Conservation (phyloP, 2,888 invertebrate species). For the Pantelozetes paolii region DNA sequence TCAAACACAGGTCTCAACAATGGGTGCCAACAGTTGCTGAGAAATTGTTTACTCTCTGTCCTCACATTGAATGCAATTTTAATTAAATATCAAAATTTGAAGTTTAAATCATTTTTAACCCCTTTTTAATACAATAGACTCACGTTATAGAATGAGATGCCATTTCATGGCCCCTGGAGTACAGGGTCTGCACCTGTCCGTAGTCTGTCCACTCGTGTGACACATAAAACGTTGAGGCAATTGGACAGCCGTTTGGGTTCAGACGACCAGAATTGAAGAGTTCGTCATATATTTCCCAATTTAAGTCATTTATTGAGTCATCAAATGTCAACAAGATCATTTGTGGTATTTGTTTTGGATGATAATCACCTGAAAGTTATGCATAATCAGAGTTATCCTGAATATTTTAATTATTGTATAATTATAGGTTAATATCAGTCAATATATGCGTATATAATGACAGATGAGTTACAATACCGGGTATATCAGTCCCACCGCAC, state of each 20-base stretch:
- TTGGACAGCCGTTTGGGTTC: constrained; percentile 58
- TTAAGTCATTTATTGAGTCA: constrained; percentile 89
- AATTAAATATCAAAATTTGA: too few species aligned
- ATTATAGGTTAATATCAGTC: too few species aligned
- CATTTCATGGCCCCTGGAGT: constrained; percentile 91
- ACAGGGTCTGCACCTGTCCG: constrained; percentile 92
- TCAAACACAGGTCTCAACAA: too few species aligned
- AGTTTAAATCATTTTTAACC: too few species aligned
- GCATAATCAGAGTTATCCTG: neutral
- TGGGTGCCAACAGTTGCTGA: too few species aligned
- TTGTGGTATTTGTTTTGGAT: constrained; percentile 73
- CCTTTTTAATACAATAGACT: too few species aligned
- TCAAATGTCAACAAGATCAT: constrained; percentile 88
- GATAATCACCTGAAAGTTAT: neutral
- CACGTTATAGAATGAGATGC: constrained; percentile 84
- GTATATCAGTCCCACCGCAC: constrained; percentile 85
- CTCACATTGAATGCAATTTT: too few species aligned
- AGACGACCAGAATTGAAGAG: constrained; percentile 48
- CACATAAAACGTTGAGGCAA: constrained; percentile 85
- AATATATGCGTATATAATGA: too few species aligned
- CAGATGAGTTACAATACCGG: too few species aligned
- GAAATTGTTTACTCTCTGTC: too few species aligned
- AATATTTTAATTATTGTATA: too few species aligned
- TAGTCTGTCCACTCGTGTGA: constrained; percentile 99
- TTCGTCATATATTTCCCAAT: constrained; percentile 82